Conservation (phyloP, 2,113 vertebrate species). For the Mola mola region DNA sequence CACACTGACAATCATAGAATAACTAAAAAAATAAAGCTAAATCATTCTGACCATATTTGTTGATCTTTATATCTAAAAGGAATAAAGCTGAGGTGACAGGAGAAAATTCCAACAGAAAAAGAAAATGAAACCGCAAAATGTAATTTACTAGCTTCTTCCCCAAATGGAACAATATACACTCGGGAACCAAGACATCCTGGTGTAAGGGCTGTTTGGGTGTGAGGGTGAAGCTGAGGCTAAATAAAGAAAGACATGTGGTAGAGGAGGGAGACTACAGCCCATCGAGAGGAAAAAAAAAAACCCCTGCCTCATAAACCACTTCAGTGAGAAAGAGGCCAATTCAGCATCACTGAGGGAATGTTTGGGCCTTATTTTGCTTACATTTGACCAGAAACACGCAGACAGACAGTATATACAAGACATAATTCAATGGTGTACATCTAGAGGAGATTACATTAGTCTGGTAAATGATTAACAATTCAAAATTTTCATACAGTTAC, state of each 20-base stretch:
- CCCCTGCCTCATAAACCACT: slow-evolving; percentile 45
- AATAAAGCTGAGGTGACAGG: neutral
- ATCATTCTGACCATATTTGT: too few species aligned
- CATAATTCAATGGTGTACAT: neutral
- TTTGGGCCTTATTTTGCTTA: slow-evolving; percentile 31
- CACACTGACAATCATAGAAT: too few species aligned
- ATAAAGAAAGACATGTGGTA: slow-evolving; percentile 55
- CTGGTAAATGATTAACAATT: neutral
- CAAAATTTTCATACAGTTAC: too few species aligned
- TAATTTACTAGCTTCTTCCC: slow-evolving; percentile 28
- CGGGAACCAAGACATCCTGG: slow-evolving; percentile 25
- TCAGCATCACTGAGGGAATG: slow-evolving; percentile 50
- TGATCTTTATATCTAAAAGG: slow-evolving; percentile 2
- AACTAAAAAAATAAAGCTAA: too few species aligned
- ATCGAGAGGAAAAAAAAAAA: slow-evolving; percentile 20
- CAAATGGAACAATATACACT: slow-evolving; percentile 35
- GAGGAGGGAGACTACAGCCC: slow-evolving; percentile 28
- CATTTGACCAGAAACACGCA: slow-evolving; percentile 14
- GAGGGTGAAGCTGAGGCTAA: slow-evolving; percentile 42
- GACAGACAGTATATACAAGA: slow-evolving; percentile 10
- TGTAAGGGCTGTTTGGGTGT: slow-evolving; percentile 42
- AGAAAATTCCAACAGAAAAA: neutral
- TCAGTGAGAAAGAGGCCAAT: slow-evolving; percentile 46
- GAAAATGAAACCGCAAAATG: slow-evolving; percentile 19
- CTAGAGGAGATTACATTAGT: too few species aligned